Percentiles rank a stretch among this genome's conserved stretches.
Evolutionary conservation across 2,888 invertebrate genomes (phyloP).

Genomic region (Microplitis manilae): DNA sequence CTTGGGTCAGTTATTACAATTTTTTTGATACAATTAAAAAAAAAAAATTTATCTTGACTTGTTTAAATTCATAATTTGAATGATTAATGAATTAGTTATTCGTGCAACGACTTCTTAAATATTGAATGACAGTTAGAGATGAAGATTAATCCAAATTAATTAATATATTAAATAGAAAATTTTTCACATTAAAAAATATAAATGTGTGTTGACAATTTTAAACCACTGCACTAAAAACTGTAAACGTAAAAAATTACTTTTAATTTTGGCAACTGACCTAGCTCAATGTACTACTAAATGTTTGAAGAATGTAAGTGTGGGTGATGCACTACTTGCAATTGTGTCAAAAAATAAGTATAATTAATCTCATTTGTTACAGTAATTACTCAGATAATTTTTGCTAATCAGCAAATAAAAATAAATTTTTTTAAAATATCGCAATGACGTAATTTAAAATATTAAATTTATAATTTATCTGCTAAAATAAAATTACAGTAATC

Average conservation of each 20-base stretch:
- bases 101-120: no score
- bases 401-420: neutral
- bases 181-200: no score
- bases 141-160: no score
- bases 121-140: no score
- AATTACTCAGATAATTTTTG: neutral
- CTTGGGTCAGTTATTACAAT: no score
- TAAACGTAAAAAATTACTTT: conserved; percentile 41
- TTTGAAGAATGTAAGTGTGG: conserved; percentile 24
- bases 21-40: no score
- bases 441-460: neutral
- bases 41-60: no score
- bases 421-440: neutral
- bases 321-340: neutral
- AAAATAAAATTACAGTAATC: neutral
- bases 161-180: no score
- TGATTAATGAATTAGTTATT: no score
- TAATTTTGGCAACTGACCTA: conserved; percentile 65
- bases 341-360: neutral
- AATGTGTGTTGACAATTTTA: neutral
- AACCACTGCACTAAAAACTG: neutral
- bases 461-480: neutral
- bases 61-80: no score
- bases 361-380: neutral
- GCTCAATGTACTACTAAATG: conserved; percentile 49